phyloP scores from a whole-genome alignment of 2,113 vertebrate genomes.

The Ramphastos sulfuratus region DNA sequence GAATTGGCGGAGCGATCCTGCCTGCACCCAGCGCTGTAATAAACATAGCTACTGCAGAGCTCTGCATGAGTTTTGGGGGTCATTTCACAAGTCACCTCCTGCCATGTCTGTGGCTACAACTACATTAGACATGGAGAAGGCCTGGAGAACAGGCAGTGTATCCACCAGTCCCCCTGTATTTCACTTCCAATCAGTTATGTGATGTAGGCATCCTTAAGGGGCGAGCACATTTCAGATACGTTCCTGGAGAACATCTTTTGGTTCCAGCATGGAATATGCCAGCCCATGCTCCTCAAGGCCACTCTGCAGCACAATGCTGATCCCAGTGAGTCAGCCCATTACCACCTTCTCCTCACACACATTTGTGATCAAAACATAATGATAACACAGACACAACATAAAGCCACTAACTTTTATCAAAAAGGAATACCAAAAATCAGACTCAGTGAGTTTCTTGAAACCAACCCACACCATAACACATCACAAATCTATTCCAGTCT shows the following conservation, averaged over 20 bases:
- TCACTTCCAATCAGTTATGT: not conserved
- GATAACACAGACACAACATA: not conserved
- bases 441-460: not conserved
- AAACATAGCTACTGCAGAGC: no score
- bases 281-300: not conserved
- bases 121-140: fast-evolving
- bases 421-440: not conserved
- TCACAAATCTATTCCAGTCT: not conserved
- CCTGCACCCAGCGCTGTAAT: no score
- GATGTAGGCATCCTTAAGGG: fast-evolving
- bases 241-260: not conserved
- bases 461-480: fast-evolving
- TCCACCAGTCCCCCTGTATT: not conserved
- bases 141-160: not conserved
- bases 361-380: not conserved
- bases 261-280: not conserved
- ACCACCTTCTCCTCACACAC: not conserved
- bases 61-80: no score
- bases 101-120: not conserved
- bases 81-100: no score
- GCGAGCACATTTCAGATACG: fast-evolving
- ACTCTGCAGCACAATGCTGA: not conserved
- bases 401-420: not conserved
- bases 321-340: not conserved
- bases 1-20: no score